Conservation (phyloP, 2,888 invertebrate genomes). For the Phaedon cochleariae region DNA sequence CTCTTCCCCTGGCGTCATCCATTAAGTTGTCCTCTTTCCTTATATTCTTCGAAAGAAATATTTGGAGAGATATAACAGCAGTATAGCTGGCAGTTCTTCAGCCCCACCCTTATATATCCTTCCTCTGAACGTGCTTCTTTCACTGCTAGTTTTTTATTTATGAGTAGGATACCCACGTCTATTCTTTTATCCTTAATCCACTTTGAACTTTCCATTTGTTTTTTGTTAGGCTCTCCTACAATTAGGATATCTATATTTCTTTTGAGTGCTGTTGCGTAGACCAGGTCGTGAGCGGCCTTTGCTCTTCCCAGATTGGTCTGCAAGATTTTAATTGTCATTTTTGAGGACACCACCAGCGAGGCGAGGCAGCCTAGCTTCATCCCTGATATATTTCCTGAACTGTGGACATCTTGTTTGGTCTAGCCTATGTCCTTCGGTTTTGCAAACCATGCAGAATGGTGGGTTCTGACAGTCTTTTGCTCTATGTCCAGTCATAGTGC, state of each 20-base stretch:
- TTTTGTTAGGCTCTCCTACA: neutral
- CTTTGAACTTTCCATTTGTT: neutral
- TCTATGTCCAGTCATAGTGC: neutral
- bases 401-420: slow-evolving; percentile 15
- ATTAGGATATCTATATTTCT: neutral
- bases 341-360: neutral
- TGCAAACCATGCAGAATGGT: neutral
- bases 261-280: neutral
- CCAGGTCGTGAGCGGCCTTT: neutral
- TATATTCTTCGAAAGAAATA: neutral
- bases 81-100: neutral
- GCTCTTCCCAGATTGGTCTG: neutral
- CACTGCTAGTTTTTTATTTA: neutral
- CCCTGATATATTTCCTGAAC: slow-evolving; percentile 3
- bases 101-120: neutral
- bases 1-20: neutral
- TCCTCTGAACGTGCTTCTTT: neutral
- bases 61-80: too few species aligned
- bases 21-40: neutral
- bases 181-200: neutral
- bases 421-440: neutral
- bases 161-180: neutral
- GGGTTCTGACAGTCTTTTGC: slow-evolving; percentile 7
- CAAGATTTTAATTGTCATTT: neutral
- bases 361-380: neutral